Percentiles rank a stretch among this genome's conserved stretches.
Conservation (phyloP, 2,113 vertebrate genomes). For the Dryoscopus gambensis region DNA sequence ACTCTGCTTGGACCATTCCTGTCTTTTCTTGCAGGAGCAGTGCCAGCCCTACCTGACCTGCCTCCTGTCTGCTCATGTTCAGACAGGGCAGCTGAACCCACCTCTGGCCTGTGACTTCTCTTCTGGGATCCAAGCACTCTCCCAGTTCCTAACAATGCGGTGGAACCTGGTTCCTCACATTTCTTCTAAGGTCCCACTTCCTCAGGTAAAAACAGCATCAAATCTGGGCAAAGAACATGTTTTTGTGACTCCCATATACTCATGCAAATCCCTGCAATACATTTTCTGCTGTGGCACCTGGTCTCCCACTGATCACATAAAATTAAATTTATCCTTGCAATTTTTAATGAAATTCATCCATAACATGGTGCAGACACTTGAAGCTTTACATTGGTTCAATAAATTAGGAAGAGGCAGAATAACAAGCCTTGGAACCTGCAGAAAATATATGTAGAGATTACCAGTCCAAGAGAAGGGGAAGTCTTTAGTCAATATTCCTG, state of each 20-base stretch:
- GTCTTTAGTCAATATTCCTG: background rate
- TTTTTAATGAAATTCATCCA: background rate
- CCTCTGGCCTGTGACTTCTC: background rate
- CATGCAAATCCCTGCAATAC: background rate
- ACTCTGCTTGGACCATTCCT: background rate
- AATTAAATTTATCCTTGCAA: background rate
- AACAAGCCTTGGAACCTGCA: background rate
- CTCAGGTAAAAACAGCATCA: background rate
- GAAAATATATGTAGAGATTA: background rate
- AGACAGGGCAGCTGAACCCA: background rate
- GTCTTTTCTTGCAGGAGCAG: background rate
- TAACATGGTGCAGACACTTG: background rate
- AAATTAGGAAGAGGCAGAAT: background rate
- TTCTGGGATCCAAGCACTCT: background rate
- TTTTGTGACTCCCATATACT: background rate
- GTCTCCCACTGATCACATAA: background rate
- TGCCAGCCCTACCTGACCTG: background rate
- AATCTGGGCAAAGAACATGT: background rate
- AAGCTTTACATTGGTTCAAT: background rate
- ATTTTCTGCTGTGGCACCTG: background rate
- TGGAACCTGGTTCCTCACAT: background rate
- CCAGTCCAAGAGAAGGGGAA: background rate
- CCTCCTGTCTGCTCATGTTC: background rate
- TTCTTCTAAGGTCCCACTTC: background rate
- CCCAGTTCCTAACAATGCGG: fast-evolving